These are phyloP conservation scores for Coelinius sp. DNA, from an alignment of 2,888 invertebrate genomes.

Conservation along the genomic window DNA sequence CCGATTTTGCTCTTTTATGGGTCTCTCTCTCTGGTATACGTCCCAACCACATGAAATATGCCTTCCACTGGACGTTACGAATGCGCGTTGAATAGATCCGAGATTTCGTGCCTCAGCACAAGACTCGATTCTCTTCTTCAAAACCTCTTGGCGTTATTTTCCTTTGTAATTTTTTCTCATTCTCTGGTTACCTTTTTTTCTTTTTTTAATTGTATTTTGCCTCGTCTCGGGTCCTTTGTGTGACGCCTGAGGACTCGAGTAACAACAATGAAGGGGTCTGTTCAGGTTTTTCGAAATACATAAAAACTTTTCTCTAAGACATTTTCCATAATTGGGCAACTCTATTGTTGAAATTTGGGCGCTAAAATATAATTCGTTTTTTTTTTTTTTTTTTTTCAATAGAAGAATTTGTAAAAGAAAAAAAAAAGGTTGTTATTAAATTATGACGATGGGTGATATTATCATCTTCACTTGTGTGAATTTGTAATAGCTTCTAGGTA, in stretches of 20 bases:
- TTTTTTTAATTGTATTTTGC: conserved; percentile 28
- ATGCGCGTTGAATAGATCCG: conserved; percentile 55
- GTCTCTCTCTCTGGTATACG: conserved; percentile 50
- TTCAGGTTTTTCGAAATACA: not conserved
- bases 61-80: conserved; percentile 34
- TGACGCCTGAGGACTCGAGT: conserved; percentile 14
- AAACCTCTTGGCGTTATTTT: conserved; percentile 19
- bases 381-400: too few relatives aligned
- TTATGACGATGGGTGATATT: conserved; percentile 26
- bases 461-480: conserved; percentile 46
- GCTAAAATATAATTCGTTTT: too few relatives aligned
- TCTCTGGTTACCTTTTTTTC: conserved; percentile 41
- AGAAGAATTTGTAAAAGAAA: too few relatives aligned
- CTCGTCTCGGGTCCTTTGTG: conserved; percentile 11
- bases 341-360: too few relatives aligned
- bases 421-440: conserved; percentile 14
- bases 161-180: conserved; percentile 30
- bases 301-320: not conserved
- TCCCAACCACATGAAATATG: conserved; percentile 58
- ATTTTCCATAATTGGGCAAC: too few relatives aligned
- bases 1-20: conserved; percentile 59
- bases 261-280: not conserved
- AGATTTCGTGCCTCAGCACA: conserved; percentile 53
- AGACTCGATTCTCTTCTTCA: conserved; percentile 33
- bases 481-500: conserved; percentile 35